Percentiles rank a stretch among this genome's conserved stretches.
These are phyloP conservation scores for Dasypus novemcinctus DNA, from an alignment of 2,113 vertebrate species.

Conservation along the genomic window DNA sequence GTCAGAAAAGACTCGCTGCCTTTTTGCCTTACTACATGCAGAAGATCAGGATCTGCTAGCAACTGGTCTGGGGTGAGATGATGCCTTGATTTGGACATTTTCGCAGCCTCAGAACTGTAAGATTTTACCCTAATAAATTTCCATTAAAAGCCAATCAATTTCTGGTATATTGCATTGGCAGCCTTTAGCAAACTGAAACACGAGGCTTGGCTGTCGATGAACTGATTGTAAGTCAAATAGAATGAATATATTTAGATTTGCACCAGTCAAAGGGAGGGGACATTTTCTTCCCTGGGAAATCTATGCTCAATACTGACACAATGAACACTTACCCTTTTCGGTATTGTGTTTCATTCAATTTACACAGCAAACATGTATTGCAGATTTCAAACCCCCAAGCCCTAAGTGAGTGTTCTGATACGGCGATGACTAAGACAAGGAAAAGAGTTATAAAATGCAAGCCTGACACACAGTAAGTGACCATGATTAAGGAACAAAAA, in stretches of 20 bases:
- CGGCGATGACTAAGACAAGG: not conserved
- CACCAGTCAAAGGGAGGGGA: too few relatives aligned
- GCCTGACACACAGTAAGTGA: too few relatives aligned
- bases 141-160: too few relatives aligned
- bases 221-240: not conserved
- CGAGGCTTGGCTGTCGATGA: not conserved
- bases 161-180: too few relatives aligned
- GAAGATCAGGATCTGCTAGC: too few relatives aligned
- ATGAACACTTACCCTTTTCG: rapidly evolving
- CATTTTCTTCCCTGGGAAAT: not conserved
- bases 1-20: too few relatives aligned
- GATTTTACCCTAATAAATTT: too few relatives aligned
- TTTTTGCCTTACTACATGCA: too few relatives aligned
- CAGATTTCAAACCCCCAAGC: rapidly evolving
- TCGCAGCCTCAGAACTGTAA: too few relatives aligned
- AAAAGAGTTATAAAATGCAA: rapidly evolving
- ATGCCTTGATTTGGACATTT: too few relatives aligned
- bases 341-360: rapidly evolving
- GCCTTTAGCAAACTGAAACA: not conserved
- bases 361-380: rapidly evolving
- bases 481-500: not conserved
- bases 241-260: not conserved
- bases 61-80: too few relatives aligned
- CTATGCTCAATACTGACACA: rapidly evolving
- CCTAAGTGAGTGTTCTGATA: rapidly evolving